phyloP scores from a whole-genome alignment of 2,888 invertebrate genomes.

The Congeria kusceri region DNA sequence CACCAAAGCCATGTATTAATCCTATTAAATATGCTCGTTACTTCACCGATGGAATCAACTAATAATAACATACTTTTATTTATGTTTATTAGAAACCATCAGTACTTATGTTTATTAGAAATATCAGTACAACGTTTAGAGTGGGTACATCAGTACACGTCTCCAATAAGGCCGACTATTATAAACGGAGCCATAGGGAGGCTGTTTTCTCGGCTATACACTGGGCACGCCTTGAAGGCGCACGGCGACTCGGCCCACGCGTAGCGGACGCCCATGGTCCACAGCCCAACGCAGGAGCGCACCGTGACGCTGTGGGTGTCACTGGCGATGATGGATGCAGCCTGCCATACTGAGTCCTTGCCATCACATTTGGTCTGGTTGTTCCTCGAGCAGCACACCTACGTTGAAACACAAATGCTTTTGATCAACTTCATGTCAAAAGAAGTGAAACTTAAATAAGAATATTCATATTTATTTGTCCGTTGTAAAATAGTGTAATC shows the following conservation, averaged over 20 bases:
- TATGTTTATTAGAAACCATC: too few relatives aligned
- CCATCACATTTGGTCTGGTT: conserved; percentile 57
- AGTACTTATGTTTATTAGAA: too few relatives aligned
- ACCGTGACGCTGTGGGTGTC: conserved; percentile 55
- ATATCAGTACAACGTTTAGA: too few relatives aligned
- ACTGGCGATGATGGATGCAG: conserved; percentile 59
- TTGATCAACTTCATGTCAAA: background rate
- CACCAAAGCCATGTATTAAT: too few relatives aligned
- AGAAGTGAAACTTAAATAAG: background rate
- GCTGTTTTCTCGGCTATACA: conserved; percentile 65
- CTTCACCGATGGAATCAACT: too few relatives aligned
- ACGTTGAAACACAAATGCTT: conserved; percentile 5
- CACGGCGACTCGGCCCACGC: conserved; percentile 76
- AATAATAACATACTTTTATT: too few relatives aligned
- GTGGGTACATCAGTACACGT: too few relatives aligned
- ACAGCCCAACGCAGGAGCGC: conserved; percentile 54
- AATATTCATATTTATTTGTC: background rate
- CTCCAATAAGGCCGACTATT: conserved; percentile 5
- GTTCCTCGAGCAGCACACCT: conserved; percentile 64
- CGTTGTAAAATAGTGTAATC: too few relatives aligned
- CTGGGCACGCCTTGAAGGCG: conserved; percentile 70
- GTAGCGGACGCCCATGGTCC: conserved; percentile 68
- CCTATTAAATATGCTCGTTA: too few relatives aligned
- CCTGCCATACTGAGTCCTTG: conserved; percentile 62
- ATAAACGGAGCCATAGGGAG: conserved; percentile 72